These are phyloP conservation scores for Punctoribates punctum DNA, from an alignment of 2,888 invertebrate species.

Conservation along the genomic window DNA sequence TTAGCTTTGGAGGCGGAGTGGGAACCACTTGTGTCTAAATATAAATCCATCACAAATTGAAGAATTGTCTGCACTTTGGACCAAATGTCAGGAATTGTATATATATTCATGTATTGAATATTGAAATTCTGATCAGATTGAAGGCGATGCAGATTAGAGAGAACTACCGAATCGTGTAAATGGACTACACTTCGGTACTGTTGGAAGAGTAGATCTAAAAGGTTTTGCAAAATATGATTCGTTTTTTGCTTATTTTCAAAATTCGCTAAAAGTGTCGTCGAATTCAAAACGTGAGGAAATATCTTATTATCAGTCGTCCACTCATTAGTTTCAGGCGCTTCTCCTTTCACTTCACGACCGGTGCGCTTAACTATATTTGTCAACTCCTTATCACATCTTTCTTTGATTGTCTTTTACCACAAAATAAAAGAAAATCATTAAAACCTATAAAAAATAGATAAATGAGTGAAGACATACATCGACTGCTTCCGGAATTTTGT, in stretches of 20 bases:
- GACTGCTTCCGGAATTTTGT: conserved; percentile 77
- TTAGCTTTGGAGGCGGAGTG: conserved; percentile 18
- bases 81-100: conserved; percentile 78
- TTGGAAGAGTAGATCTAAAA: conserved; percentile 71
- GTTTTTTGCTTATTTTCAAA: conserved; percentile 48
- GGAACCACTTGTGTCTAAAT: conserved; percentile 40
- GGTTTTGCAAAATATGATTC: conserved; percentile 56
- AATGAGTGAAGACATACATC: conserved; percentile 60
- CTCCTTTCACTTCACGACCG: conserved; percentile 64
- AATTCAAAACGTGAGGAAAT: conserved; percentile 2
- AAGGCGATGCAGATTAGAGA: conserved; percentile 51
- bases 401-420: conserved; percentile 65
- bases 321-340: background rate
- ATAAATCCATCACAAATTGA: conserved; percentile 40
- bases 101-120: conserved; percentile 55
- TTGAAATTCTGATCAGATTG: background rate
- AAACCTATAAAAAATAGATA: background rate
- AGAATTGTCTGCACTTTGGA: conserved; percentile 76
- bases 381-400: conserved; percentile 76
- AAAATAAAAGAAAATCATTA: background rate
- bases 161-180: conserved; percentile 67
- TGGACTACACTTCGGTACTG: conserved; percentile 76
- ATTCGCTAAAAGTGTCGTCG: conserved; percentile 20
- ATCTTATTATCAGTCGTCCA: background rate
- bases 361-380: conserved; percentile 73